Evolutionary conservation across 2,888 invertebrate genomes (phyloP).

Genomic region (Drosophila peninsularis): DNA sequence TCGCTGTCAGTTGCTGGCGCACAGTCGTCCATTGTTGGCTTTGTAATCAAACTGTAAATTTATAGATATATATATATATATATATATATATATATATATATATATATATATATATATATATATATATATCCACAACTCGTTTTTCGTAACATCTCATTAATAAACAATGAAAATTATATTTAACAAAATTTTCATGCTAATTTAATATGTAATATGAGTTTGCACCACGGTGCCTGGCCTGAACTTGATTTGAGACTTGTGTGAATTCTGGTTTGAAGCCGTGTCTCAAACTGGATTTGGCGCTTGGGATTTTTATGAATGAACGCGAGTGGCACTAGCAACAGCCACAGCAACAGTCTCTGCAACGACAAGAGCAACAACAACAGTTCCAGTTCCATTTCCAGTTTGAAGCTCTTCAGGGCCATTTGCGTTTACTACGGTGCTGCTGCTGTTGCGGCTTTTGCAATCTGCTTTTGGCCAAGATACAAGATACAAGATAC

Average conservation of each 20-base stretch:
- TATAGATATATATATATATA: background rate
- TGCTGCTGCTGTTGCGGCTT: slow-evolving; percentile 56
- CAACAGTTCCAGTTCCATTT: slow-evolving; percentile 46
- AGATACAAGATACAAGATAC: slow-evolving; percentile 52
- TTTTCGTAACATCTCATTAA: background rate
- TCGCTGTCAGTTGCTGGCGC: slow-evolving; percentile 25
- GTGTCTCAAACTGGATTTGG: slow-evolving; percentile 78
- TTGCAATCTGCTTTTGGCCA: slow-evolving; percentile 69
- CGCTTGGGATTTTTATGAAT: slow-evolving; percentile 81
- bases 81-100: background rate
- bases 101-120: background rate
- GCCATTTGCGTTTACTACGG: slow-evolving; percentile 74
- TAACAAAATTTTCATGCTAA: background rate
- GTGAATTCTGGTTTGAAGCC: slow-evolving; percentile 74
- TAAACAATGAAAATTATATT: background rate
- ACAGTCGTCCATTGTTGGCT: slow-evolving; percentile 40
- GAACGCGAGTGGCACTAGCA: slow-evolving; percentile 66
- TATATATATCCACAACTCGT: background rate
- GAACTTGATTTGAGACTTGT: slow-evolving; percentile 62
- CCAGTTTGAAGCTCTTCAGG: slow-evolving; percentile 50
- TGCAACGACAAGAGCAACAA: slow-evolving; percentile 14
- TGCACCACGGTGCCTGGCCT: slow-evolving; percentile 50
- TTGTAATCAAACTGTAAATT: background rate
- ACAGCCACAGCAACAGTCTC: slow-evolving; percentile 21
- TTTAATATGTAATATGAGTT: background rate